Evolutionary conservation across 1,140 invertebrate species (phyloP).

Genomic region (Zaprionus davidi): DNA sequence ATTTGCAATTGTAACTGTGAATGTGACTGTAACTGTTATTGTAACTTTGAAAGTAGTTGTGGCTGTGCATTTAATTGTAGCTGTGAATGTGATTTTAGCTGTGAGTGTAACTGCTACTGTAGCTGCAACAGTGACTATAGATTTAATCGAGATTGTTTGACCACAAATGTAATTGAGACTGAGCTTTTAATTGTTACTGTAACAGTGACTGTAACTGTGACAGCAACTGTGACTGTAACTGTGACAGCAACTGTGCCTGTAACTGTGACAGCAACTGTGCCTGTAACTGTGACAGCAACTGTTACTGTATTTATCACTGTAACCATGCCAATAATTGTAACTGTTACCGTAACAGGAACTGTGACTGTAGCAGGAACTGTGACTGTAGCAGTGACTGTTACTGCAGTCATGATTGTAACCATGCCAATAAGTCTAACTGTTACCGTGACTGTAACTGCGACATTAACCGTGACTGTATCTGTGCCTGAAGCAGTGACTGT

Average conservation of each 20-base stretch:
- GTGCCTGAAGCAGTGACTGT: conserved; percentile 1
- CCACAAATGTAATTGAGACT: not conserved
- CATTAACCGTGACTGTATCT: conserved; percentile 1
- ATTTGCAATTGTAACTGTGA: not conserved
- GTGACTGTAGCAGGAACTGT: not conserved
- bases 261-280: not conserved
- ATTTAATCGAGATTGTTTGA: no score
- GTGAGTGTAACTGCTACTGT: not conserved
- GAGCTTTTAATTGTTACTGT: not conserved
- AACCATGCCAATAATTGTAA: conserved; percentile 12
- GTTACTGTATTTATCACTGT: conserved; percentile 38
- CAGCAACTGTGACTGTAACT: not conserved
- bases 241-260: not conserved
- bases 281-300: not conserved
- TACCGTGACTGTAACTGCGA: not conserved
- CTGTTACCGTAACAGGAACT: no score
- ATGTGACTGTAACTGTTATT: not conserved
- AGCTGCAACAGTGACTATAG: not conserved
- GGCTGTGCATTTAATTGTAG: not conserved
- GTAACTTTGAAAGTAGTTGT: not conserved
- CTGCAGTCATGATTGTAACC: no score
- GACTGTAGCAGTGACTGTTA: conserved; percentile 2
- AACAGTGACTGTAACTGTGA: not conserved
- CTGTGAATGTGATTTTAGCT: not conserved
- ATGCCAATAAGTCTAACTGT: no score